Evolutionary conservation across 2,888 invertebrate genomes (phyloP), one percentile per base, ranked within the genome.

Genomic region (Epiblema foenella): DNA sequence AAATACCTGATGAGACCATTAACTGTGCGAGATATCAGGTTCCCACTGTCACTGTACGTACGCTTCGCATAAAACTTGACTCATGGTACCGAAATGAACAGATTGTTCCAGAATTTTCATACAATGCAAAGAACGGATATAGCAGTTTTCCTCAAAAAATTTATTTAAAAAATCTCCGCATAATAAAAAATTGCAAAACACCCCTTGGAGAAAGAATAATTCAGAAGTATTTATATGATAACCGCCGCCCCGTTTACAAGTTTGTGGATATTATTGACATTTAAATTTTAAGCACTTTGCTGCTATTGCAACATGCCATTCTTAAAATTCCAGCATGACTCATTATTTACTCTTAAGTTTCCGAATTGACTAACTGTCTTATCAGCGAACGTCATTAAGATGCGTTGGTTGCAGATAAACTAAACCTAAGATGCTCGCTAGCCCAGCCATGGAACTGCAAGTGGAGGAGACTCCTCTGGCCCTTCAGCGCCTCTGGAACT

Each of bases 381-480:
- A 70, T 70, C 65, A 60, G 37, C 20, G 10, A 15, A 49, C 18
- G 46, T 70, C 46, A 52, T 60, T 63, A 51, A 33, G 15, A 33
- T 18, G 0, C 51, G 12, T 68, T 15, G n/a, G n/a, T 17, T 62
- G 68, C 64, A 60, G 56, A 58, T 65, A 68, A 67, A 51, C 20
- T 12, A 2, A 11, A 12, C n/a, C 24, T 69, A 90, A 88, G 80
- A 93, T 94, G 93, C 87, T 92, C 74, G 89, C 93, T 63, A 89
- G 85, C 79, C 87, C 89, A 42, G 84, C 87, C 15, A 94, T 95
- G 79, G 97, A 97, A 84, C 84, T 96, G 70, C 82, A 89, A 72
- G 80, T 83, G 20, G 90, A 96, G 75, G 92, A 93, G 79, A 87
- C 92, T n/a, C 93, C 94, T 0, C 77, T 90, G 77, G 93, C 91